Percentiles rank a stretch among this genome's conserved stretches.
These are phyloP conservation scores for Syngnathus floridae DNA, from an alignment of 2,113 vertebrate genomes.

Conservation along the genomic window DNA sequence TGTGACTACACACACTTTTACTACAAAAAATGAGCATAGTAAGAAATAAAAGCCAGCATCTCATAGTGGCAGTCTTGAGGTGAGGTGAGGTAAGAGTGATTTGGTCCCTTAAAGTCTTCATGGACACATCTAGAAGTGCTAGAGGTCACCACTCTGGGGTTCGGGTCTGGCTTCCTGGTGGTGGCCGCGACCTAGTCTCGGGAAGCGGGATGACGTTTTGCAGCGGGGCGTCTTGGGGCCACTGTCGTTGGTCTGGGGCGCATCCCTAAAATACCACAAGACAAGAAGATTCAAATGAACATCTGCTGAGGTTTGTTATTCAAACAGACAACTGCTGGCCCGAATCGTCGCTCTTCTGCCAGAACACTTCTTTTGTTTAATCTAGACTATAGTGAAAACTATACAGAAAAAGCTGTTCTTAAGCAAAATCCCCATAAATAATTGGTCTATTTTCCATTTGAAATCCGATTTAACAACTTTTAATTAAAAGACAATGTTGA, in stretches of 20 bases:
- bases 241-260: slow-evolving; percentile 72
- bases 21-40: slow-evolving; percentile 44
- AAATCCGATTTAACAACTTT: not conserved
- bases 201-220: slow-evolving; percentile 78
- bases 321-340: not conserved
- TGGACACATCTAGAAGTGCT: slow-evolving; percentile 38
- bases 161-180: slow-evolving; percentile 81
- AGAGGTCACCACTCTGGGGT: slow-evolving; percentile 95
- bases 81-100: slow-evolving; percentile 44
- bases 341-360: not conserved
- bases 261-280: slow-evolving; percentile 67
- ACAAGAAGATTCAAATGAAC: not conserved
- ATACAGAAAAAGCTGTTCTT: not conserved
- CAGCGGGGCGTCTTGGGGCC: slow-evolving; percentile 73
- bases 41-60: slow-evolving; percentile 24
- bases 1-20: slow-evolving; percentile 49
- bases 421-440: not conserved
- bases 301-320: not conserved
- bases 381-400: not conserved
- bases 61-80: slow-evolving; percentile 19
- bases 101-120: slow-evolving; percentile 27
- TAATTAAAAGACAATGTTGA: not conserved
- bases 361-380: no score
- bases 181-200: slow-evolving; percentile 78
- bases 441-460: not conserved